phyloP scores from a whole-genome alignment of 2,797 vertebrate genomes.

The Molossus molossus region DNA sequence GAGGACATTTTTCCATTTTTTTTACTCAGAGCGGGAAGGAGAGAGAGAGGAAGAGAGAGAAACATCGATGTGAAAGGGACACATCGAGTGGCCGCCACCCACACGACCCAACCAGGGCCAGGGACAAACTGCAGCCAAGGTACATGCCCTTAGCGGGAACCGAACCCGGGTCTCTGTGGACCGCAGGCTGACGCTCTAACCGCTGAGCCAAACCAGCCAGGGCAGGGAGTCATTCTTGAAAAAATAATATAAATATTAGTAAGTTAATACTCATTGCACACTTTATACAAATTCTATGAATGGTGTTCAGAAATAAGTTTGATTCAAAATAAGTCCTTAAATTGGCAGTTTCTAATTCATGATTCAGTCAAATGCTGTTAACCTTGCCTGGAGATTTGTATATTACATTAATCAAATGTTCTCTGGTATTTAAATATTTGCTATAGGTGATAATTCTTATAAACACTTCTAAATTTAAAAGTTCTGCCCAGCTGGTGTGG shows the following conservation, averaged over 20 bases:
- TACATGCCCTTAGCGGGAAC: too few relatives aligned
- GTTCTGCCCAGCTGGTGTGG: too few relatives aligned
- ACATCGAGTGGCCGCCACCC: too few relatives aligned
- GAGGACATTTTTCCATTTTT: too few relatives aligned
- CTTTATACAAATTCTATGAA: slow-evolving; percentile 26
- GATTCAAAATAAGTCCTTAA: slow-evolving; percentile 27
- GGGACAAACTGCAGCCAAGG: too few relatives aligned
- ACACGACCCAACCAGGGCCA: too few relatives aligned
- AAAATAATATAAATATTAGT: slow-evolving; percentile 66
- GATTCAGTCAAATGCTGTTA: neutral
- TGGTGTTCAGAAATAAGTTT: slow-evolving; percentile 36
- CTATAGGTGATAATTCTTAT: neutral
- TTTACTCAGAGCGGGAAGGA: too few relatives aligned
- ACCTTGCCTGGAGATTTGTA: neutral
- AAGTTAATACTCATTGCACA: neutral
- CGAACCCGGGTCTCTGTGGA: too few relatives aligned
- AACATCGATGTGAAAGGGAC: too few relatives aligned
- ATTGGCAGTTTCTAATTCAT: neutral
- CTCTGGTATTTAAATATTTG: slow-evolving; percentile 4
- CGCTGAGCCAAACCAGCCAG: too few relatives aligned
- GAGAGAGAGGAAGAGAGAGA: too few relatives aligned
- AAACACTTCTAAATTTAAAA: slow-evolving; percentile 41
- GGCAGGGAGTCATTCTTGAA: slow-evolving; percentile 29
- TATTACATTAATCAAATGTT: slow-evolving; percentile 43
- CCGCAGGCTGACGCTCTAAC: too few relatives aligned